Evolutionary conservation across 2,113 vertebrate genomes (phyloP), one percentile per base, ranked within the genome.

Genomic region (Serilophus lunatus): DNA sequence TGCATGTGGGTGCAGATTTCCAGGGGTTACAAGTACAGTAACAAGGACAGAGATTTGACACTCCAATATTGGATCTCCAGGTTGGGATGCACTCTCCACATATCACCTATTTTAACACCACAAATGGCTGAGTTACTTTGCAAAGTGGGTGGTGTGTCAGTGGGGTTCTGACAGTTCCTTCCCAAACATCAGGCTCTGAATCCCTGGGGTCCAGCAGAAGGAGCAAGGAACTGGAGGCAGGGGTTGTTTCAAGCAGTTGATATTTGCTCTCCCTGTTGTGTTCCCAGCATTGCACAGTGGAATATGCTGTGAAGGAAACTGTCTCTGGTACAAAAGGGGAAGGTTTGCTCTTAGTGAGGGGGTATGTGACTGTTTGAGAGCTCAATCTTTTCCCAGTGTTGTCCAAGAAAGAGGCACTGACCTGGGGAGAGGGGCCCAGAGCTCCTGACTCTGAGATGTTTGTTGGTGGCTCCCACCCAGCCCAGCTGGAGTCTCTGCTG

Each of bases 151-250:
- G n/a, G 19, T 76, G 77, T 69, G 88, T 86, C 91, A 79, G 72
- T 47, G 86, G 95, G 79, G 40, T 44, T 40, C 61, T 96, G 91
- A 18, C 68, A 82, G 81, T 53, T 70, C 59, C 45, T 54, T 79
- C 56, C 50, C 49, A 36, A 47, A 19, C 13, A 47, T 29, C 59
- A 69, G 53, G 7, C 24, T 38, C 40, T 13, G 8, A n/a, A 86
- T 69, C 49, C 14, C 79, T 38, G 16, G 1, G 10, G 8, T 23
- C 10, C 77, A 35, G 71, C 71, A 59, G 60, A 11, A 53, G 33
- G 1, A 25, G 50, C 42, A 3, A 72, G 31, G n/a, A 28, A n/a
- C 8, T 28, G 29, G 31, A 20, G 54, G 85, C 44, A 2, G 54
- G 2, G 44, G 50, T 8, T 44, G 10, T 36, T 20, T 20, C 42